These are phyloP conservation scores for Ciona savignyi DNA, from an alignment of 23 tunicate genomes.

Conservation along the genomic window DNA sequence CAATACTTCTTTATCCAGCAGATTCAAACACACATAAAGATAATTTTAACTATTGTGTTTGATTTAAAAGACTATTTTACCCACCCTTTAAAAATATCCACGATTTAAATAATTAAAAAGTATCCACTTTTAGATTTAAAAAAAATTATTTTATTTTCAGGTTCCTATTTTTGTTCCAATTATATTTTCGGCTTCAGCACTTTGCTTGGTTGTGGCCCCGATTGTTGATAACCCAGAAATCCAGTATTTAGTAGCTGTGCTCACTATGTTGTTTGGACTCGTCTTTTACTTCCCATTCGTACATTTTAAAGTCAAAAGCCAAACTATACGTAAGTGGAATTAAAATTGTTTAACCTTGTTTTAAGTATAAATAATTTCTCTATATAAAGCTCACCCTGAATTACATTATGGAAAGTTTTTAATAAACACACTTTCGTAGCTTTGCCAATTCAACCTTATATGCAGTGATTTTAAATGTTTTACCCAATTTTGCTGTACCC, in stretches of 20 bases:
- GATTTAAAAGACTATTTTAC: too few species aligned
- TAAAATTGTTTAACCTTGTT: background rate
- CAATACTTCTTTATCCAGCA: too few species aligned
- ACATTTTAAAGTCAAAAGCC: conserved; percentile 40
- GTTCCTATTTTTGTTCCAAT: conserved; percentile 76
- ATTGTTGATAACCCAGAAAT: conserved; percentile 80
- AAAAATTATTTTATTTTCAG: conserved; percentile 11
- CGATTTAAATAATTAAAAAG: background rate
- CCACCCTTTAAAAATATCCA: background rate
- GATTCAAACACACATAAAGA: too few species aligned
- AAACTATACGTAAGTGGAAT: conserved; percentile 49
- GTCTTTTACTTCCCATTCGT: conserved; percentile 86
- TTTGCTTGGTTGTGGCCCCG: conserved; percentile 69
- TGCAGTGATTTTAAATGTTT: too few species aligned
- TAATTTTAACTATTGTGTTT: too few species aligned
- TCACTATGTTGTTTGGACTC: conserved; percentile 50
- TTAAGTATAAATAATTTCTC: background rate
- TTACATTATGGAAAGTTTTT: too few species aligned
- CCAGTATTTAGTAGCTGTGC: conserved; percentile 50
- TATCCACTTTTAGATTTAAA: background rate
- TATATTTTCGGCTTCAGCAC: conserved; percentile 48
- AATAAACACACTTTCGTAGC: too few species aligned
- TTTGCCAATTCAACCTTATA: too few species aligned
- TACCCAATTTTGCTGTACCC: too few species aligned
- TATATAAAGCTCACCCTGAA: too few species aligned